Percentiles rank a stretch among this genome's conserved stretches.
phyloP scores from a whole-genome alignment of 2,113 vertebrate species.

The Petrocephalus zakoni region DNA sequence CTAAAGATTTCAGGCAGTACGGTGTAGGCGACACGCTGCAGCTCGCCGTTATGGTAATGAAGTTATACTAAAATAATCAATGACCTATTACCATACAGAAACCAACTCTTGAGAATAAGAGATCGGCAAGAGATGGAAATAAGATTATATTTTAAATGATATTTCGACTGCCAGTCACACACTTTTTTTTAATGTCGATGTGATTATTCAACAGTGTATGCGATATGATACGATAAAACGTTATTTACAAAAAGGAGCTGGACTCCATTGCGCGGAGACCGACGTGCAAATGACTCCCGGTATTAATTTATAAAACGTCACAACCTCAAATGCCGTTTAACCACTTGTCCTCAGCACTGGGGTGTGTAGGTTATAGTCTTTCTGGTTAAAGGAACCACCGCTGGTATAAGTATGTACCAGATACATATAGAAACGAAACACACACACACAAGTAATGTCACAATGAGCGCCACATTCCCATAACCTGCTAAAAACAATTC shows the following conservation, averaged over 20 bases:
- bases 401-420: neutral
- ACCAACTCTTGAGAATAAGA: neutral
- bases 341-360: constrained; percentile 41
- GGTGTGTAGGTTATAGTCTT: neutral
- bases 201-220: neutral
- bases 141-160: neutral
- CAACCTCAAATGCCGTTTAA: constrained; percentile 53
- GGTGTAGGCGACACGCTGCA: neutral
- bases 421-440: neutral
- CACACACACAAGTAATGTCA: neutral
- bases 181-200: neutral
- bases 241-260: neutral
- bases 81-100: neutral
- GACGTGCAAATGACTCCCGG: constrained; percentile 51
- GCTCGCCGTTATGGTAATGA: neutral
- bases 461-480: neutral
- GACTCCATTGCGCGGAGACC: constrained; percentile 51
- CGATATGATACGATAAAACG: neutral
- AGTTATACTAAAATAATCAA: neutral
- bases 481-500: neutral
- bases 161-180: neutral
- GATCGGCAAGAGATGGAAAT: neutral
- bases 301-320: constrained; percentile 51
- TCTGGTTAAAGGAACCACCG: neutral
- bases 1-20: neutral